Percentiles rank a stretch among this genome's conserved stretches.
These are phyloP conservation scores for Pteropus rufus DNA, from an alignment of 2,797 vertebrate species.

Conservation along the genomic window DNA sequence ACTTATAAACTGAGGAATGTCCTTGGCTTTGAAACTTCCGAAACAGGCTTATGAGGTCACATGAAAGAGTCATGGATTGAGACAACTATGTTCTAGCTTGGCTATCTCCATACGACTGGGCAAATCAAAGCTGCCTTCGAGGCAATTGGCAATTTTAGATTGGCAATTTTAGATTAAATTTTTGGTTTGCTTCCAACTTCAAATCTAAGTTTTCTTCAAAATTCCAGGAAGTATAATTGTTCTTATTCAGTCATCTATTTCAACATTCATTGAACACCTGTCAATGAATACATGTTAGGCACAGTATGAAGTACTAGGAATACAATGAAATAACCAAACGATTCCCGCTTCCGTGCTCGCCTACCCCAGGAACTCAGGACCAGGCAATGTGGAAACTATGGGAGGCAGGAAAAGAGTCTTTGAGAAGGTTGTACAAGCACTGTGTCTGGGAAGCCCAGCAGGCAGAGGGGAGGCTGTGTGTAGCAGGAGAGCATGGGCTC, in stretches of 20 bases:
- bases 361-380: background rate
- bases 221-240: background rate
- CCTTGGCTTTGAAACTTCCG: background rate
- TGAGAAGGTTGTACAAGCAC: background rate
- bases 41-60: background rate
- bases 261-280: background rate
- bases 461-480: background rate
- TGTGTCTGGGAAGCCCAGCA: background rate
- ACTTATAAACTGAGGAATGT: background rate
- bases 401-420: background rate
- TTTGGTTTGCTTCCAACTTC: slow-evolving; percentile 14
- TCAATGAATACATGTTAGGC: background rate
- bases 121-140: background rate
- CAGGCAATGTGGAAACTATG: background rate
- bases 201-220: background rate
- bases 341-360: background rate
- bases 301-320: background rate
- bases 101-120: background rate
- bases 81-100: background rate
- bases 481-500: background rate
- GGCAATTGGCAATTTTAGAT: background rate
- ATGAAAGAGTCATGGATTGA: background rate
- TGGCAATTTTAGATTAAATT: background rate
- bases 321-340: background rate
- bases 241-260: background rate